A percentile compares a stretch with the other conserved stretches of the same genome.
Conservation (phyloP, 1,140 invertebrate species). For the Coboldia fuscipes region DNA sequence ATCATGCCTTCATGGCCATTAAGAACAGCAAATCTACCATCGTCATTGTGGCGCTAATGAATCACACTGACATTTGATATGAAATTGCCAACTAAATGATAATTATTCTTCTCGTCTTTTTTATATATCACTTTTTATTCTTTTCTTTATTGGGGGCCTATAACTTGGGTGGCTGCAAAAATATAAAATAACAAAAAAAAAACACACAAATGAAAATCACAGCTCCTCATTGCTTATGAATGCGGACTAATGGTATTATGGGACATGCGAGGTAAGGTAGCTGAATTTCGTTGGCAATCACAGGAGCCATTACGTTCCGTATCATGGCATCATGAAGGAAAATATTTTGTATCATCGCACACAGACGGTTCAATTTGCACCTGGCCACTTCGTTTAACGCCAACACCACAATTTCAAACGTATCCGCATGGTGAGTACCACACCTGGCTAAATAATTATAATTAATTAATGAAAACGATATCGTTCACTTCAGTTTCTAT, state of each 20-base stretch:
- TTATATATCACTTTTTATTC: constrained; percentile 1
- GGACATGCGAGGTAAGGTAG: constrained; percentile 69
- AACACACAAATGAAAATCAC: constrained; percentile 9
- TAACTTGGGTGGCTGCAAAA: not conserved
- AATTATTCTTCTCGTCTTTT: constrained; percentile 2
- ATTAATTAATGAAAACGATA: not conserved
- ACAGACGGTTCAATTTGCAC: constrained; percentile 84
- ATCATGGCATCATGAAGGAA: constrained; percentile 94
- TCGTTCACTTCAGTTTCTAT: constrained; percentile 9
- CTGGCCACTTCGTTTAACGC: constrained; percentile 57
- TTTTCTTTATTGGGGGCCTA: not conserved
- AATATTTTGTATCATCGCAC: constrained; percentile 94
- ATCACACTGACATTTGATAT: too few relatives aligned
- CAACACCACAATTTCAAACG: constrained; percentile 57
- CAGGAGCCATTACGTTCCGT: constrained; percentile 63
- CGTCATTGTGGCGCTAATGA: too few relatives aligned
- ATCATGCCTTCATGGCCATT: too few relatives aligned
- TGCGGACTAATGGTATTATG: constrained; percentile 84
- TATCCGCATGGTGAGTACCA: constrained; percentile 70
- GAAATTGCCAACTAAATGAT: too few relatives aligned
- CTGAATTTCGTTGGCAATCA: constrained; percentile 64
- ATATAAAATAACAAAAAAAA: not conserved
- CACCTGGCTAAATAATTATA: not conserved
- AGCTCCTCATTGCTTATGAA: constrained; percentile 95
- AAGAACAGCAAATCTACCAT: too few relatives aligned